A percentile compares a stretch with the other conserved stretches of the same genome.
Conservation (phyloP, 2,113 vertebrate species). For the Antennarius striatus region DNA sequence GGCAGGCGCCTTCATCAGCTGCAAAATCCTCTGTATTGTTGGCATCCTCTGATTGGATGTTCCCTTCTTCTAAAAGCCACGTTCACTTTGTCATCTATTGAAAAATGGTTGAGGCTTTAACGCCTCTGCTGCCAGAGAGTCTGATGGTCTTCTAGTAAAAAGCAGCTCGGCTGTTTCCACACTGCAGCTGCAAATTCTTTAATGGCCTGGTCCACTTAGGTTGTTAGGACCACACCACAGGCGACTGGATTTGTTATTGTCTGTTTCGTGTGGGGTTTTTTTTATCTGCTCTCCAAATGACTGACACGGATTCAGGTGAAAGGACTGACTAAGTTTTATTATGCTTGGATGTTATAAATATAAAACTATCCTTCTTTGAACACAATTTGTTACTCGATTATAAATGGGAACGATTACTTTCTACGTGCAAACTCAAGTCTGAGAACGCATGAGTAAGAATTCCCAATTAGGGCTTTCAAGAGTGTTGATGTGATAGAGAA, state of each 20-base stretch:
- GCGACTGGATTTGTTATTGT: slow-evolving; percentile 4
- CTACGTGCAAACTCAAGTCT: slow-evolving; percentile 2
- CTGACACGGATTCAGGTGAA: not conserved
- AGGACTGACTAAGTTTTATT: not conserved
- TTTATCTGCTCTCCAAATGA: not conserved
- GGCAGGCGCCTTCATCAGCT: too few relatives aligned
- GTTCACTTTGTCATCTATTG: slow-evolving; percentile 28
- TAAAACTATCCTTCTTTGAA: not conserved
- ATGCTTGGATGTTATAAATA: not conserved
- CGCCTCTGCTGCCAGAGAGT: not conserved
- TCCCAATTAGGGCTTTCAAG: slow-evolving; percentile 4
- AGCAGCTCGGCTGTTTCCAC: slow-evolving; percentile 1
- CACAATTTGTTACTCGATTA: too few relatives aligned
- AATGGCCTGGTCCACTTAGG: not conserved
- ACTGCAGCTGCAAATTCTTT: slow-evolving; percentile 2
- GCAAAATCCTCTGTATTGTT: too few relatives aligned
- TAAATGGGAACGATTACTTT: too few relatives aligned
- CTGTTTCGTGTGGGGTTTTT: not conserved
- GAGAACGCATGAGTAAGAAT: slow-evolving; percentile 14
- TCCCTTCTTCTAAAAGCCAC: slow-evolving; percentile 3
- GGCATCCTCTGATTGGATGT: too few relatives aligned
- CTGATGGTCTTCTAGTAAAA: not conserved
- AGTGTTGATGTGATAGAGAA: slow-evolving; percentile 46
- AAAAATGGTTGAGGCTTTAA: not conserved
- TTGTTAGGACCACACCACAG: slow-evolving; percentile 13